Evolutionary conservation across 2,113 vertebrate species (phyloP), one percentile per base, ranked within the genome.

Genomic region (Laticauda colubrina): DNA sequence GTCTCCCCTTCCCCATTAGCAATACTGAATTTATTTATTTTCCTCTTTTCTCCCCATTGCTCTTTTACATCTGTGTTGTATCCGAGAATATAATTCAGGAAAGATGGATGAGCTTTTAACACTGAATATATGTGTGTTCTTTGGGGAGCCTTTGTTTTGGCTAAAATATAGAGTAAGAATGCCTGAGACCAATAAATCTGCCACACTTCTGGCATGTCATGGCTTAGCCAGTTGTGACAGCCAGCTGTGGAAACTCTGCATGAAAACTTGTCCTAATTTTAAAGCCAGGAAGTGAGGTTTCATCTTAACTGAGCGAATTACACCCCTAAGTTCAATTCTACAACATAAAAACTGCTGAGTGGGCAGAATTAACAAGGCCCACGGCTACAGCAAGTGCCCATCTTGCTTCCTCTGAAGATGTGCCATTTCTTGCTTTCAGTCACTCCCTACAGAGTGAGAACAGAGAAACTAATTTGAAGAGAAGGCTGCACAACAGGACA

Each of bases 201-300:
- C 75, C 75, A 23, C 34, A 10, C 18, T 43, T 43, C 48, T 88
- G 53, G 61, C 87, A 89, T 11, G 51, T 43, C 34, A 12, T 10
- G 54, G 43, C 59, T 56, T 12, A 56, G 87, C 34, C 61, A n/a
- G 34, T 53, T 81, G 34, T 92, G 75, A 89, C 20, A 45, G 39
- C 87, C 87, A 92, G 91, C 91, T 89, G 87, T n/a, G 87, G 51
- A 21, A 11, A 29, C 59, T 34, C 43, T 69, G 91, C 91, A 29
- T 48, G 87, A 81, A 89, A 89, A 88, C 2, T 8, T 85, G 14
- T 45, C 87, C 51, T 34, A 56, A 29, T 56, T 89, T 89, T 18
- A 55, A 56, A 89, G 53, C 24, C 21, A 9, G 24, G 48, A 54
- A 34, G 86, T 59, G 87, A 54, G 48, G 7, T 34, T 54, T 8